A percentile compares a stretch with the other conserved stretches of the same genome.
Conservation (phyloP, 2,888 invertebrate genomes). For the Agrochola circellaris region DNA sequence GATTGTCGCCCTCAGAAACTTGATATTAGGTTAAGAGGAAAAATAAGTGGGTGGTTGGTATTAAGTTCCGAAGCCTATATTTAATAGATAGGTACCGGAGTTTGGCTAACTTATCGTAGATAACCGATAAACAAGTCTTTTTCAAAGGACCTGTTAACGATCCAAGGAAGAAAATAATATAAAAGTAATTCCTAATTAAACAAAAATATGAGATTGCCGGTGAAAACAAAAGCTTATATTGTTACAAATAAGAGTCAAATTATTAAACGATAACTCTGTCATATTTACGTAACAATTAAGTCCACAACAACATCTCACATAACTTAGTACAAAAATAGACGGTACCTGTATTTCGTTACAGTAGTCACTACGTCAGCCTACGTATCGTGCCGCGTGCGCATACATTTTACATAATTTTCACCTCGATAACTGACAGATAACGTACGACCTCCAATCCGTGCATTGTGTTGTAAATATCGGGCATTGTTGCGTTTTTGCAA, state of each 20-base stretch:
- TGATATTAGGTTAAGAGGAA: background rate
- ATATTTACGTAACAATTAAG: background rate
- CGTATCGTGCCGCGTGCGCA: slow-evolving; percentile 9
- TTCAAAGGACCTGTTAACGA: background rate
- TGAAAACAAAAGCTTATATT: background rate
- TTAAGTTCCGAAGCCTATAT: background rate
- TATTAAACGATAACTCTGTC: background rate
- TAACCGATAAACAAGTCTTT: background rate
- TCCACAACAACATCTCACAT: background rate
- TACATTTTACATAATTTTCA: slow-evolving; percentile 30
- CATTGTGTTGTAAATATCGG: slow-evolving; percentile 36
- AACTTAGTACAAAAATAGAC: background rate
- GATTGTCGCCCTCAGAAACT: background rate
- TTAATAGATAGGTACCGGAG: background rate
- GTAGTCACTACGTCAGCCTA: background rate
- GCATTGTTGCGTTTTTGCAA: slow-evolving; percentile 17
- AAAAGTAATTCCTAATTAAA: background rate
- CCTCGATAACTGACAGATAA: slow-evolving; percentile 45
- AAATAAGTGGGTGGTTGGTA: background rate
- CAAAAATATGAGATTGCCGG: background rate
- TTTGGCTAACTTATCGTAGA: background rate
- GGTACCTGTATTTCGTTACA: slow-evolving; percentile 11
- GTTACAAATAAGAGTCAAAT: background rate
- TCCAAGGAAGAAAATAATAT: background rate
- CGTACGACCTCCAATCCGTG: slow-evolving; percentile 41